Evolutionary conservation across 2,888 invertebrate genomes (phyloP).

Genomic region (Griposia aprilina): DNA sequence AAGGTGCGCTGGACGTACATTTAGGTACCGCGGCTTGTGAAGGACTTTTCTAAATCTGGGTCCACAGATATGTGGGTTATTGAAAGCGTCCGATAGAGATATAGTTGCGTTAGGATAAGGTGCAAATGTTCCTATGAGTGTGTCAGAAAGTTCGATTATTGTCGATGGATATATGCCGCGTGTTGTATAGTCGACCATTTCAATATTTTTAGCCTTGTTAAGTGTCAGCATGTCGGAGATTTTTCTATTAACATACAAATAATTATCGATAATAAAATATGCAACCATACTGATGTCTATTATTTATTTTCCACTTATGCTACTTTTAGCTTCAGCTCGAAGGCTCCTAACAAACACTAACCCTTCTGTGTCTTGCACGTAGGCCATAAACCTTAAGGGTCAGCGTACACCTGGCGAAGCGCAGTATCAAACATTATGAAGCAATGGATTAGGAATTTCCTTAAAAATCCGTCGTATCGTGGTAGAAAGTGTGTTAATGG

Average conservation of each 20-base stretch:
- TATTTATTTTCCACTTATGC: constrained; percentile 35
- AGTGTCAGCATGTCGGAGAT: constrained; percentile 83
- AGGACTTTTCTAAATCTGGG: background rate
- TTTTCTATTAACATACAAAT: constrained; percentile 87
- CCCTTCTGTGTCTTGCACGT: background rate
- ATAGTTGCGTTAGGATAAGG: constrained; percentile 81
- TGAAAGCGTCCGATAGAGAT: constrained; percentile 44
- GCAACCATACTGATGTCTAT: constrained; percentile 71
- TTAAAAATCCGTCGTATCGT: too few relatives aligned
- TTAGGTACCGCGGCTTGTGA: background rate
- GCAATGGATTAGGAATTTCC: too few relatives aligned
- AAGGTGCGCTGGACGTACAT: background rate
- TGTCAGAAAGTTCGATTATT: constrained; percentile 78
- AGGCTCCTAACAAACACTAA: background rate
- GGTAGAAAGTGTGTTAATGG: too few relatives aligned
- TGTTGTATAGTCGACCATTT: constrained; percentile 82
- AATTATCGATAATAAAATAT: constrained; percentile 80
- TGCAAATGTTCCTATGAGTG: constrained; percentile 90
- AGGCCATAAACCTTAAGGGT: too few relatives aligned
- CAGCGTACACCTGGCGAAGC: too few relatives aligned
- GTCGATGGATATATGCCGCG: constrained; percentile 72
- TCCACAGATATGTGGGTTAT: constrained; percentile 15
- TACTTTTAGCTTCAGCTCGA: background rate
- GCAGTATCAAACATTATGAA: too few relatives aligned
- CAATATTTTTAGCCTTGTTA: constrained; percentile 83